Evolutionary conservation across 2,113 vertebrate genomes (phyloP), one percentile per base, ranked within the genome.

Genomic region (Pimephales promelas): DNA sequence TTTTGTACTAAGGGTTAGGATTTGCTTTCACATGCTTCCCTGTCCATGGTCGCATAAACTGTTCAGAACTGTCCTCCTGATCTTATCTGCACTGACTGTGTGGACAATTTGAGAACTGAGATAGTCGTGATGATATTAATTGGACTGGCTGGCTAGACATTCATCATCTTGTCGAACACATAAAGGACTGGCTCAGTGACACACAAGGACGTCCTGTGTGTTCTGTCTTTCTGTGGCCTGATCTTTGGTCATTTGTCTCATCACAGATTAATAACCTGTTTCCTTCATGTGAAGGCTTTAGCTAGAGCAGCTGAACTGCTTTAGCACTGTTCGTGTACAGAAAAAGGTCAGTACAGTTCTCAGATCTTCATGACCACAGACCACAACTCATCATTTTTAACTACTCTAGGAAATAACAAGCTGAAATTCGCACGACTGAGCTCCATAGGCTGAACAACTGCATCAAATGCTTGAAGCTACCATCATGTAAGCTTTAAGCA

Each of bases 111-210:
- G 45, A 34, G 26, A 81, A 54, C 18, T 11, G 4, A 68, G 77
- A 66, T 54, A 70, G 26, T 52, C 24, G 0, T 2, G n/a, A 66
- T 49, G 9, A 66, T 62, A 49, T 79, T 77, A 81, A 81, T 81
- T 81, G 31, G 16, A 47, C 76, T 18, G 76, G 31, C 76, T 18
- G 76, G 31, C 59, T 52, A 34, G 78, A 68, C 64, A 40, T 81
- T 81, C 64, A 81, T 81, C 47, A 81, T 81, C 45, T 56, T 34
- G 79, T 54, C 31, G 0, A 36, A 40, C 4, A 31, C 56, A 61
- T 78, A 61, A 43, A 61, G 56, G 43, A 31, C 24, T 49, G 26
- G 28, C 20, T 70, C 62, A 56, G 64, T 40, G 20, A 8, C 10
- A 40, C 79, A 81, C 62, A 70, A 81, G 64, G 79, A 36, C 22